Evolutionary conservation across 2,888 invertebrate species (phyloP), one percentile per base, ranked within the genome.

Genomic region (Laothoe populi): DNA sequence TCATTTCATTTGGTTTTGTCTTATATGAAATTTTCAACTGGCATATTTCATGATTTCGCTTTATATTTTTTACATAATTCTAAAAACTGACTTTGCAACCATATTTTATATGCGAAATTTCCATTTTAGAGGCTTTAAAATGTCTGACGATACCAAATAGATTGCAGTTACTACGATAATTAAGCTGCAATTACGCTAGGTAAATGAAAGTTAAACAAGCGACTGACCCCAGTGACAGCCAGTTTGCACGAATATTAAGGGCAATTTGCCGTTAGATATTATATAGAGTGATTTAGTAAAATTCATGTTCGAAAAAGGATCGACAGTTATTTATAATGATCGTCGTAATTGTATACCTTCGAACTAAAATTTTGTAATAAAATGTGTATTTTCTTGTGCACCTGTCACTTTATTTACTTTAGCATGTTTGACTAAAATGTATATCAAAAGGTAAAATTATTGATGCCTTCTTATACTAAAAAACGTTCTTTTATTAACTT

Each of bases 181-280:
- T 61, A 57, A 62, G 44, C 64, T 60, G 63, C 62, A 63, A 57
- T 67, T 62, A 66, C 40, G 58, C 68, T 65, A 35, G 57, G 58
- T 66, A 64, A 72, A 70, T 71, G 62, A 68, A 72, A 69, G 67
- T 69, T 70, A 69, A 71, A 70, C 69, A 70, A 68, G 64, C 67
- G 64, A 66, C 65, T 68, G 70, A 71, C 69, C 70, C 67, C 59
- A 57, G 57, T 66, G 67, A 66, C 66, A 67, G 63, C 65, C 35
- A 65, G 67, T 64, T 66, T 66, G 62, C 72, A 61, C 72, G 69
- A 71, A 68, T 66, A 65, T 67, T 71, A 71, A 69, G 63, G 64
- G 65, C 65, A 62, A 62, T 64, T 65, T 49, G 44, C 57, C 57
- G 64, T 62, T 19, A 35, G 24, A 35, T 11, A 35, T 53, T 53